A percentile compares a stretch with the other conserved stretches of the same genome.
Evolutionary conservation across 2,113 vertebrate species (phyloP).

Genomic region (Perca schrenkii): DNA sequence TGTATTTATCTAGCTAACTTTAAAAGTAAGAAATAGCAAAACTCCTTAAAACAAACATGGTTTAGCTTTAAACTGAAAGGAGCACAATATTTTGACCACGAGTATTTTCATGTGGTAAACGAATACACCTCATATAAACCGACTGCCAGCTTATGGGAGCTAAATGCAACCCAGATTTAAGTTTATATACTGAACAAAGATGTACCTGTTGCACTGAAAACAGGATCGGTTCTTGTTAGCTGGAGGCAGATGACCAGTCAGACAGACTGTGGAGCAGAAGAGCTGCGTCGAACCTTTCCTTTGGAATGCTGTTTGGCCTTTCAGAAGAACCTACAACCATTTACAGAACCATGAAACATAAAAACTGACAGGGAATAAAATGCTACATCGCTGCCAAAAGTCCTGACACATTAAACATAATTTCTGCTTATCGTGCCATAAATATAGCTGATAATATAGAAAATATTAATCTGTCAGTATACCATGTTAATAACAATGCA

Average conservation of each 20-base stretch:
- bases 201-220: slow-evolving; percentile 94
- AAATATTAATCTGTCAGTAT: background rate
- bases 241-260: slow-evolving; percentile 92
- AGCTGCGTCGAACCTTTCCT: slow-evolving; percentile 98
- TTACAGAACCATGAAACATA: background rate
- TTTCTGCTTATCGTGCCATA: background rate
- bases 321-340: slow-evolving; percentile 85
- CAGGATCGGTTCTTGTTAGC: slow-evolving; percentile 85
- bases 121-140: background rate
- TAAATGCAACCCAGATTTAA: background rate
- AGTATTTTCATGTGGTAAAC: background rate
- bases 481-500: background rate
- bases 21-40: background rate
- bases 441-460: background rate
- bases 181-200: background rate
- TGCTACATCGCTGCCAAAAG: background rate
- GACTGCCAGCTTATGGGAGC: background rate
- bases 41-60: background rate
- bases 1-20: background rate
- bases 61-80: background rate
- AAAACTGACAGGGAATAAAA: background rate
- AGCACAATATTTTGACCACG: background rate
- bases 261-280: slow-evolving; percentile 97
- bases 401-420: background rate
- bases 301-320: slow-evolving; percentile 98